A percentile compares a stretch with the other conserved stretches of the same genome.
Evolutionary conservation across 1,140 invertebrate species (phyloP).

Genomic region (Drosophila elegans): DNA sequence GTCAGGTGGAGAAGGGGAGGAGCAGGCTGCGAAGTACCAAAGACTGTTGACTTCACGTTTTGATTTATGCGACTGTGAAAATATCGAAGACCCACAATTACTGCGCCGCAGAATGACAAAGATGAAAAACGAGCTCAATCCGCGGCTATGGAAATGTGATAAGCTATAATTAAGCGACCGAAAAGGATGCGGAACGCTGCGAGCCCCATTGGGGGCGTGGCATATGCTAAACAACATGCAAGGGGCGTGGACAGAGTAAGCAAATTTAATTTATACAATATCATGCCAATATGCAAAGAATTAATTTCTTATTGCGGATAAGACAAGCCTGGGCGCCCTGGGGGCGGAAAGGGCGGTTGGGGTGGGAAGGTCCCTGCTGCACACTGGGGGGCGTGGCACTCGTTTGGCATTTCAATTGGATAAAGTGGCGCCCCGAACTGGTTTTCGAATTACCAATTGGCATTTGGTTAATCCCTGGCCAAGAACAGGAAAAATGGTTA

Average conservation of each 20-base stretch:
- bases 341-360: not conserved
- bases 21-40: not conserved
- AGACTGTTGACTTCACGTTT: conserved; percentile 16
- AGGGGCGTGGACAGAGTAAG: conserved; percentile 76
- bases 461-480: conserved; percentile 40
- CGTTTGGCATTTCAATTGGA: conserved; percentile 79
- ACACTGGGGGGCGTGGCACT: conserved; percentile 48
- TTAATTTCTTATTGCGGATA: conserved; percentile 66
- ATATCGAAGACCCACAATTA: conserved; percentile 48
- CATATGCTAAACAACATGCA: conserved; percentile 84
- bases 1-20: conserved; percentile 17
- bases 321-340: conserved; percentile 8
- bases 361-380: conserved; percentile 2
- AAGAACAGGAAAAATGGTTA: conserved; percentile 18
- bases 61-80: conserved; percentile 71
- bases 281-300: conserved; percentile 75
- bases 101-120: conserved; percentile 63
- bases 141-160: conserved; percentile 80
- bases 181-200: conserved; percentile 53
- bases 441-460: conserved; percentile 47
- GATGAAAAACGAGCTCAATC: conserved; percentile 82
- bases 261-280: conserved; percentile 84
- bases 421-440: conserved; percentile 77
- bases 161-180: conserved; percentile 80
- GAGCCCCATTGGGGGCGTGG: conserved; percentile 58